Conservation (phyloP, 2,797 vertebrate genomes). For the Acomys russatus region DNA sequence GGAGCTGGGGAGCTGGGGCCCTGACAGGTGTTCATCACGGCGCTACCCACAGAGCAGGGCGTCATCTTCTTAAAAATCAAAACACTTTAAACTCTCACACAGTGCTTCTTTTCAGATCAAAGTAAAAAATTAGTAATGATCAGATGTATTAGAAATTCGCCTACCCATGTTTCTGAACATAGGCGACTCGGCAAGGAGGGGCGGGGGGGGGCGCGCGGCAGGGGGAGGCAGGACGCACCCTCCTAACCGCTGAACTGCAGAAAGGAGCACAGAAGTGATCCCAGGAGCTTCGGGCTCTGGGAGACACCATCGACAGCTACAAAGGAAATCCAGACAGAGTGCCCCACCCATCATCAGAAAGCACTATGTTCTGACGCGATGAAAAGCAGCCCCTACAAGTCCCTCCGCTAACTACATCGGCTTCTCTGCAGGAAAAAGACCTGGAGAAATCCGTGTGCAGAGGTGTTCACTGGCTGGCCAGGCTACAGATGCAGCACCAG, state of each 20-base stretch:
- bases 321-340: constrained; percentile 45
- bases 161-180: constrained; percentile 48
- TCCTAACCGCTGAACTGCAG: background rate
- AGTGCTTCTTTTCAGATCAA: constrained; percentile 66
- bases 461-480: background rate
- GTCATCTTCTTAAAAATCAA: constrained; percentile 67
- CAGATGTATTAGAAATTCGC: background rate
- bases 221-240: background rate
- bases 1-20: constrained; percentile 61
- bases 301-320: background rate
- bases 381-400: background rate
- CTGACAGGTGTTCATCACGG: constrained; percentile 62
- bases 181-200: constrained; percentile 40
- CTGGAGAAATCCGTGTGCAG: background rate
- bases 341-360: constrained; percentile 67
- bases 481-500: background rate
- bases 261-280: constrained; percentile 55
- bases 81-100: constrained; percentile 30
- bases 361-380: constrained; percentile 43
- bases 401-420: constrained; percentile 10
- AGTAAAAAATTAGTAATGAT: constrained; percentile 56
- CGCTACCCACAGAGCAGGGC: background rate
- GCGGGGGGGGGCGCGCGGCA: too few species aligned
- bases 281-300: constrained; percentile 20
- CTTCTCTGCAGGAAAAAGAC: constrained; percentile 7